Conservation (phyloP, 1,140 invertebrate species). For the Neodiprion lecontei region DNA sequence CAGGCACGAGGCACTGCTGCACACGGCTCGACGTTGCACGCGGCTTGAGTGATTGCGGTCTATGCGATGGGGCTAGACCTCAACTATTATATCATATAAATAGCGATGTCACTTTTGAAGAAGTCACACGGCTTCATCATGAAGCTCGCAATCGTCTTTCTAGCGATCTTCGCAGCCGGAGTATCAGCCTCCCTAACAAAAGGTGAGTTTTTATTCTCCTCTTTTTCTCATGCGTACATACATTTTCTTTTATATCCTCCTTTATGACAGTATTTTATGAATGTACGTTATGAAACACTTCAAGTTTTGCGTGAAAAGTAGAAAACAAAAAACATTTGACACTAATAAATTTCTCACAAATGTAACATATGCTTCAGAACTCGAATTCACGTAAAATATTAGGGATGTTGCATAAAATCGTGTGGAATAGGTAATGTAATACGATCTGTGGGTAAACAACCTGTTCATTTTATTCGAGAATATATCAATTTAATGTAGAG, state of each 20-base stretch:
- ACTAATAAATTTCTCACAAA: no score
- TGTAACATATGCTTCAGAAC: no score
- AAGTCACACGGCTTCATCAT: background rate
- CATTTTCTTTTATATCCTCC: background rate
- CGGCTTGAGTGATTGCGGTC: background rate
- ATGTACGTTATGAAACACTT: background rate
- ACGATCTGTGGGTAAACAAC: no score
- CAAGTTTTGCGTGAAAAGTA: background rate
- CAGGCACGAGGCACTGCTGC: background rate
- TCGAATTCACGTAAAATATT: no score
- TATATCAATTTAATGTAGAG: no score
- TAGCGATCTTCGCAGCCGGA: background rate
- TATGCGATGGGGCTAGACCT: background rate
- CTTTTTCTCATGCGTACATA: background rate
- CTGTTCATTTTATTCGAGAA: no score
- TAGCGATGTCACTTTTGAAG: background rate
- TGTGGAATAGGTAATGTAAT: no score
- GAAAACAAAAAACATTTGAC: background rate
- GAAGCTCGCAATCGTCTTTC: background rate
- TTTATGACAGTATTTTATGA: background rate
- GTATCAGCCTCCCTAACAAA: background rate
- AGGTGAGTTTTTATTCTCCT: background rate
- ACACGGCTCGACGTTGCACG: background rate
- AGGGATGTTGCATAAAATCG: no score
- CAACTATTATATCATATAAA: conserved; percentile 5